A percentile compares a stretch with the other conserved stretches of the same genome.
Evolutionary conservation across 2,888 invertebrate species (phyloP).

Genomic region (Diadegma fenestrale): DNA sequence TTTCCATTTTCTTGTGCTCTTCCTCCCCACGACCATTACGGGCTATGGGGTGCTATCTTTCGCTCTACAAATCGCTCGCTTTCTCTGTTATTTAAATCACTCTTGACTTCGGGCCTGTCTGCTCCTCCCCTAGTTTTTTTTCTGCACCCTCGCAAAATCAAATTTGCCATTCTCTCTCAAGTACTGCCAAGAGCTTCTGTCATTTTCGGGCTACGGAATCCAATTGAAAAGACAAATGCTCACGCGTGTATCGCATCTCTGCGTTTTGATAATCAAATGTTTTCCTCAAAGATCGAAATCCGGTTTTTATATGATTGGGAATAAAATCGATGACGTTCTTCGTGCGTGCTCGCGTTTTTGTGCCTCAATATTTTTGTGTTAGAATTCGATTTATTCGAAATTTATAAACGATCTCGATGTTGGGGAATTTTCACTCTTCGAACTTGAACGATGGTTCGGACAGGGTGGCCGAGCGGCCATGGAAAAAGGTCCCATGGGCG

Average conservation of each 20-base stretch:
- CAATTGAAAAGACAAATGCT: neutral
- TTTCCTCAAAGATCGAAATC: neutral
- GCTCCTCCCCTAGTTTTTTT: neutral
- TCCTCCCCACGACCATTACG: constrained; percentile 66
- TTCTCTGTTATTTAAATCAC: constrained; percentile 61
- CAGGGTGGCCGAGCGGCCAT: constrained; percentile 58
- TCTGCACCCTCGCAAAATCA: constrained; percentile 13
- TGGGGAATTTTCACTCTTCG: constrained; percentile 26
- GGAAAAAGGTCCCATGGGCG: constrained; percentile 65
- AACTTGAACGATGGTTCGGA: neutral
- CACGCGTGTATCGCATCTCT: neutral
- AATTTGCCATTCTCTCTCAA: constrained; percentile 34
- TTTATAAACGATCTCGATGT: neutral
- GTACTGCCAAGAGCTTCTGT: neutral
- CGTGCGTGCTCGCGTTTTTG: neutral
- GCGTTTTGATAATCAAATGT: neutral
- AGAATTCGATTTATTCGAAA: neutral
- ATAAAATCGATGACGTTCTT: neutral
- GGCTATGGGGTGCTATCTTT: constrained; percentile 59
- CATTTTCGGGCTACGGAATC: neutral
- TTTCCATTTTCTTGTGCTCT: constrained; percentile 64
- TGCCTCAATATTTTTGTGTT: neutral
- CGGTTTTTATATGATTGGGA: neutral
- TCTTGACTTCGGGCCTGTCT: constrained; percentile 20
- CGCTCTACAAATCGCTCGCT: constrained; percentile 39